These are phyloP conservation scores for Corythaixoides concolor DNA, from an alignment of 2,113 vertebrate species.

Conservation along the genomic window DNA sequence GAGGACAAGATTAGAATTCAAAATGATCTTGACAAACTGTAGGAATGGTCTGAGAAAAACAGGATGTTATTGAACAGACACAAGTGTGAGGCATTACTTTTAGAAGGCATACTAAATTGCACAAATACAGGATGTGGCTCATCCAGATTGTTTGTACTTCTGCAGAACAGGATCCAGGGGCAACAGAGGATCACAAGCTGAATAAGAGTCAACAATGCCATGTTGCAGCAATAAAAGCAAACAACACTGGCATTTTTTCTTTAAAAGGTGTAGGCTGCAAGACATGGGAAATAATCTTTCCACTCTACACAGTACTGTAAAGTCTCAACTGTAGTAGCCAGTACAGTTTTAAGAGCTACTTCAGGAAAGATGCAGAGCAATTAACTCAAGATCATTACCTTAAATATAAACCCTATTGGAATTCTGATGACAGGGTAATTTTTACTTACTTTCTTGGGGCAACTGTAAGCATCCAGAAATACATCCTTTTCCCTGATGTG, in stretches of 20 bases:
- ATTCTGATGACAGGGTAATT: background rate
- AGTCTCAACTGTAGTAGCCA: background rate
- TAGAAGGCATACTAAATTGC: background rate
- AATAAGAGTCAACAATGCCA: constrained; percentile 29
- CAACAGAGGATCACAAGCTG: constrained; percentile 13
- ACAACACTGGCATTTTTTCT: background rate
- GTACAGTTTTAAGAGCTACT: background rate
- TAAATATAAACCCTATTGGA: background rate
- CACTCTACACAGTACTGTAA: background rate
- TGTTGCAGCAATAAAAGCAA: constrained; percentile 20
- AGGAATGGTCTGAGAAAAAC: constrained; percentile 24
- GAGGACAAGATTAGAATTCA: constrained; percentile 35
- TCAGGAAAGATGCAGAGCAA: background rate
- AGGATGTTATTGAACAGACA: background rate
- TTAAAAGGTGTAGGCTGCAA: background rate
- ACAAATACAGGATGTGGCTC: constrained; percentile 9
- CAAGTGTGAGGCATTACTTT: background rate
- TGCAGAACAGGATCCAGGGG: constrained; percentile 19
- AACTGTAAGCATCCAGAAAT: background rate
- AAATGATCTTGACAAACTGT: constrained; percentile 5
- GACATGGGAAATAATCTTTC: background rate
- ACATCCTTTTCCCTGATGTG: background rate
- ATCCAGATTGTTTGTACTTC: constrained; percentile 1
- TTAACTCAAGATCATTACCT: background rate
- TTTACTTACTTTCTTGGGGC: background rate